phyloP scores from a whole-genome alignment of 2,797 vertebrate species.

The Malacoctenus gilli region DNA sequence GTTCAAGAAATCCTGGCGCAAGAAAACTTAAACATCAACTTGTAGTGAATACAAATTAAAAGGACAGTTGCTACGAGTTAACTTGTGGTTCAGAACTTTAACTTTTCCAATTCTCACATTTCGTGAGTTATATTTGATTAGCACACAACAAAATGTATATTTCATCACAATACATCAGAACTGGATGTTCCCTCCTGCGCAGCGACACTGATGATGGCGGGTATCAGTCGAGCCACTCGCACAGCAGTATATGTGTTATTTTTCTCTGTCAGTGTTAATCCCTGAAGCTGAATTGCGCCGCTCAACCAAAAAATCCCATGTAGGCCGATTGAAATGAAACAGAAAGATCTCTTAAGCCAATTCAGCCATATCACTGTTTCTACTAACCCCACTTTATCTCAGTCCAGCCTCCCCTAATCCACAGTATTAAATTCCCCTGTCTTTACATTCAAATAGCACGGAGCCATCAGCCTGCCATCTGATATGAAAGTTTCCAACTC shows the following conservation, averaged over 20 bases:
- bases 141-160: neutral
- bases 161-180: neutral
- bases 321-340: constrained; percentile 58
- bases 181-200: constrained; percentile 4
- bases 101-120: constrained; percentile 1
- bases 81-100: neutral
- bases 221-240: neutral
- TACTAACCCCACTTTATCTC: constrained; percentile 53
- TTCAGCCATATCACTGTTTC: constrained; percentile 54
- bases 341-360: constrained; percentile 53
- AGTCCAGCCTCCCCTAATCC: constrained; percentile 41
- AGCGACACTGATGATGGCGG: constrained; percentile 34
- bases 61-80: too few species aligned
- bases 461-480: constrained; percentile 41
- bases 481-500: constrained; percentile 39
- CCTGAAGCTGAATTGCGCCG: constrained; percentile 20
- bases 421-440: constrained; percentile 36
- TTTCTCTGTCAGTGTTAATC: constrained; percentile 40
- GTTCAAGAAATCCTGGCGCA: too few species aligned
- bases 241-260: constrained; percentile 4
- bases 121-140: neutral
- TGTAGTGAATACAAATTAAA: too few species aligned
- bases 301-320: constrained; percentile 30
- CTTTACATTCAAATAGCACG: constrained; percentile 51
- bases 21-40: too few species aligned